Evolutionary conservation across 1,140 invertebrate genomes (phyloP).

Genomic region (Aplysia californica): DNA sequence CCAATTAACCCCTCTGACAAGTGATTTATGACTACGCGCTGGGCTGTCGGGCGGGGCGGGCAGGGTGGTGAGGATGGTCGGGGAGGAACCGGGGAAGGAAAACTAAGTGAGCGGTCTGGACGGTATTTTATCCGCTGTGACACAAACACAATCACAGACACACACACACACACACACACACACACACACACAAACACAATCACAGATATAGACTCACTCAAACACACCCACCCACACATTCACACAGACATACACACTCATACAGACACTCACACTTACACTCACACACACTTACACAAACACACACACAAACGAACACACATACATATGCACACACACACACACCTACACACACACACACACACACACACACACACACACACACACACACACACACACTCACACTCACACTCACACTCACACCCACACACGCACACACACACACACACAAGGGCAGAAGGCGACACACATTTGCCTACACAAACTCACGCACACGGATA

Average conservation of each 20-base stretch:
- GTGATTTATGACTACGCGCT: no score
- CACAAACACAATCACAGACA: no score
- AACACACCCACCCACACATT: no score
- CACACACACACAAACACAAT: no score
- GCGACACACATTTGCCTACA: background rate
- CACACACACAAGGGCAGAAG: background rate
- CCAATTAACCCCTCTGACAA: no score
- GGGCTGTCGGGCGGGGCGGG: no score
- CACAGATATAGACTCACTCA: no score
- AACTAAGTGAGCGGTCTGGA: no score
- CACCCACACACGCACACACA: background rate
- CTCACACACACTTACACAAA: background rate
- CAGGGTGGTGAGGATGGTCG: no score
- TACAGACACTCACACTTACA: background rate
- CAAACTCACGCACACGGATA: background rate
- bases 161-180: no score
- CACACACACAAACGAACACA: background rate
- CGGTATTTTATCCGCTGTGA: no score
- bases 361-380: constrained; percentile 4
- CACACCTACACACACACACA: constrained; percentile 13
- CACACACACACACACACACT: background rate
- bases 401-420: background rate
- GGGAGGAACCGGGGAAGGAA: no score
- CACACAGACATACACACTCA: background rate
- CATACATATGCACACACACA: background rate